Evolutionary conservation across 92 coral and sea anemone species (phyloP), one percentile per base, ranked within the genome.

Genomic region (Phenganax marumi): DNA sequence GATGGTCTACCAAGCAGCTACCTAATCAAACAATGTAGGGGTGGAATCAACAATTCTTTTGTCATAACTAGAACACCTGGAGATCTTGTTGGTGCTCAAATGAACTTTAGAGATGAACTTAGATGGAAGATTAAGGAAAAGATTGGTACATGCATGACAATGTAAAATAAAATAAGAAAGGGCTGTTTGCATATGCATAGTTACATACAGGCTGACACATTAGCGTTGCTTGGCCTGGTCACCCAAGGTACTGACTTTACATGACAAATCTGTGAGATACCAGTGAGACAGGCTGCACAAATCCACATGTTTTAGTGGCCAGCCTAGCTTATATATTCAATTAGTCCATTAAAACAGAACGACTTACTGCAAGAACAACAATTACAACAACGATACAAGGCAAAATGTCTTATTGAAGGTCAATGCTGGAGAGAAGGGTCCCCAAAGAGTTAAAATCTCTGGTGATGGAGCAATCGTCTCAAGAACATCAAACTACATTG

Each of bases 21-120:
- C 66, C 58, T 81, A 52, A 65, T 86, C n/a, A 86, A 86, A 52
- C 89, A 86, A 47, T 85, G 85, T 58, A 70, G 89, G 50, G 26
- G 52, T 16, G 55, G 73, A 14, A 47, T 81, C 25, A 86, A 86
- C 68, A 62, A 17, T 8, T 68, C 52, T 1, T 68, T 64, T 43
- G 39, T 25, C 57, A 86, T 86, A 10, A 19, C 89, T 61, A 86
- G 73, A 65, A 81, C 89, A 12, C 86, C 86, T 43, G 89, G 89
- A 9, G 69, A 81, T 49, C 55, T 61, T 12, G 58, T 85, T 6
- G 89, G 89, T 13, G 86, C 89, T 24, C 89, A 86, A 50, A 19
- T 86, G 82, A 86, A 77, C 49, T 72, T 86, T 22, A 54, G 22
- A 49, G 86, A 86, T 11, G 89, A 86, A 70, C 89, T 86, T 6